A percentile compares a stretch with the other conserved stretches of the same genome.
Evolutionary conservation across 1,140 invertebrate species (phyloP).

Genomic region (Pteromalus puparum): DNA sequence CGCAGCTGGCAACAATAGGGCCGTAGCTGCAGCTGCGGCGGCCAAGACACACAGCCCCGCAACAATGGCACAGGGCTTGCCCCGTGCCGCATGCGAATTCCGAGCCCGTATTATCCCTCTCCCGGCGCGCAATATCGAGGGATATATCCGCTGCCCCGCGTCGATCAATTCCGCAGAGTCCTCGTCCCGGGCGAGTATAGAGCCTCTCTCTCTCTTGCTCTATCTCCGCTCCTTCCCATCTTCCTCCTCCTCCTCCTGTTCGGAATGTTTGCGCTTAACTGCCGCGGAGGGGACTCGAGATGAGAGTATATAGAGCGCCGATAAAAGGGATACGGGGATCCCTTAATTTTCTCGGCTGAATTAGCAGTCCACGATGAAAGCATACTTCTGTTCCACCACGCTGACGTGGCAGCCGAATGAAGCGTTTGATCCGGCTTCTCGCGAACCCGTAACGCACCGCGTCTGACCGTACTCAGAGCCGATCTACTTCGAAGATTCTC

Average conservation of each 20-base stretch:
- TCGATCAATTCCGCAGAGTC: not conserved
- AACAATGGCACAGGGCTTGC: not conserved
- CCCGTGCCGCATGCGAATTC: not conserved
- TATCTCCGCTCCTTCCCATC: not conserved
- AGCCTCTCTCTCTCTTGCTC: no score
- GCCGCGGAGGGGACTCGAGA: not conserved
- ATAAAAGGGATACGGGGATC: no score
- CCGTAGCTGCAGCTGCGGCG: no score
- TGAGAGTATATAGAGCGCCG: not conserved
- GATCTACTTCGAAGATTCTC: not conserved
- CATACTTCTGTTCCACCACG: no score
- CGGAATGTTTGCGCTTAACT: not conserved
- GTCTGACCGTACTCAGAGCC: conserved; percentile 38
- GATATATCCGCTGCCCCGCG: not conserved
- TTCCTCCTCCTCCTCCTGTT: not conserved
- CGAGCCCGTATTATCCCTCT: not conserved
- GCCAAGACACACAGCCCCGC: not conserved
- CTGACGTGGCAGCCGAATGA: no score
- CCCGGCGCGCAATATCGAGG: not conserved
- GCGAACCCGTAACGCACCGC: not conserved
- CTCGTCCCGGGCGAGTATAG: not conserved
- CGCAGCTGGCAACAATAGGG: not conserved
- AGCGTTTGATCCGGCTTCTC: no score
- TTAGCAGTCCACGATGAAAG: no score
- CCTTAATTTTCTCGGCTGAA: no score